Evolutionary conservation across 2,113 vertebrate species (phyloP).

Genomic region (Pseudois nayaur): DNA sequence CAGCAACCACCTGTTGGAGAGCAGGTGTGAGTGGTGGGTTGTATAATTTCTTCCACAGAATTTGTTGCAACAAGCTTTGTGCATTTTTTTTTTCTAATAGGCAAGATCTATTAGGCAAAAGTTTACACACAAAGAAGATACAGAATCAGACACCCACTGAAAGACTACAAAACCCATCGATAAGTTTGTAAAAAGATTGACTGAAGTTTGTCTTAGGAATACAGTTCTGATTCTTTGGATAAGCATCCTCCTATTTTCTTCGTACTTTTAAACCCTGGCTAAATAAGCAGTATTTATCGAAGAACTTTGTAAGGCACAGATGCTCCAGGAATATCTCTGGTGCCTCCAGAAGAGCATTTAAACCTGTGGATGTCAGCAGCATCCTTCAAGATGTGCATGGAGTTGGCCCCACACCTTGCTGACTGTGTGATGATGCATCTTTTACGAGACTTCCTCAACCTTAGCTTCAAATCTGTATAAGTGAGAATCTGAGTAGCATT

Average conservation of each 20-base stretch:
- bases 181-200: constrained; percentile 13
- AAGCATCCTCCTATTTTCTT: background rate
- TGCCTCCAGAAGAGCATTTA: background rate
- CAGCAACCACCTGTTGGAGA: background rate
- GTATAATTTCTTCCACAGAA: background rate
- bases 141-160: background rate
- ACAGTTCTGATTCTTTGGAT: background rate
- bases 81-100: background rate
- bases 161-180: background rate
- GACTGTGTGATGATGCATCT: background rate
- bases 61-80: background rate
- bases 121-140: background rate
- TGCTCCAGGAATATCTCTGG: background rate
- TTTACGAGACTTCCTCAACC: background rate
- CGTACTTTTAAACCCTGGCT: background rate
- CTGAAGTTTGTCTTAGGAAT: background rate
- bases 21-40: background rate
- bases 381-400: background rate
- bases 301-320: background rate
- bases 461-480: background rate
- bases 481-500: background rate
- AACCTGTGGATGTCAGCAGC: accelerated
- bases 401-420: background rate
- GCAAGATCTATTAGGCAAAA: background rate
- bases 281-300: background rate